Evolutionary conservation across 2,797 vertebrate species (phyloP).

Genomic region (Morelia viridis): DNA sequence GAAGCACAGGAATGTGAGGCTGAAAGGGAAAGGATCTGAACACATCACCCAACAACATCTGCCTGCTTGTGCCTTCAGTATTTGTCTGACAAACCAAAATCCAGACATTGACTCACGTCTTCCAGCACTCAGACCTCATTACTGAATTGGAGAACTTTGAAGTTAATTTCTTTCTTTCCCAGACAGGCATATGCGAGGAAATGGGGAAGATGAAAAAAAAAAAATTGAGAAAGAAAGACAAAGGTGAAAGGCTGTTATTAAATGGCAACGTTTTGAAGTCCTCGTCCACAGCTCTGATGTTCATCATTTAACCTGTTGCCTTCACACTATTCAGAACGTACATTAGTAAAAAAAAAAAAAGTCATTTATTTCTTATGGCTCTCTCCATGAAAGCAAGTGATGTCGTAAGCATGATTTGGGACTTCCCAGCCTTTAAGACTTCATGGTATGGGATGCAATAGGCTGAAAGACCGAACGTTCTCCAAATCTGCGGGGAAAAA

Average conservation of each 20-base stretch:
- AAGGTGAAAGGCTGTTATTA: background rate
- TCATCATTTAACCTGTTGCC: background rate
- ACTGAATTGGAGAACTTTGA: background rate
- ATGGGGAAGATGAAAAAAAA: background rate
- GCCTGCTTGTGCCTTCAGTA: background rate
- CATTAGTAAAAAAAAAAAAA: background rate
- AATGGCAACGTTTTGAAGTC: background rate
- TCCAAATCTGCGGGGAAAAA: background rate
- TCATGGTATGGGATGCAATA: too few relatives aligned
- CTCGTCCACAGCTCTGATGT: background rate
- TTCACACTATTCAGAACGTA: background rate
- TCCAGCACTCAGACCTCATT: background rate
- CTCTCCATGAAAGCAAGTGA: too few relatives aligned
- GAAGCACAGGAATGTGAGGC: background rate
- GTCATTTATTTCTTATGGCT: background rate
- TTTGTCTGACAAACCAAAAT: too few relatives aligned
- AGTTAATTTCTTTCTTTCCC: background rate
- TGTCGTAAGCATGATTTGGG: too few relatives aligned
- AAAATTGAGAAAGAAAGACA: background rate
- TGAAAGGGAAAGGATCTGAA: background rate
- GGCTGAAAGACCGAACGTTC: too few relatives aligned
- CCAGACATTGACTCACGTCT: background rate
- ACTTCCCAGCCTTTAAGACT: too few relatives aligned
- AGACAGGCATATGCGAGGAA: background rate
- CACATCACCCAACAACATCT: fast-evolving